Evolutionary conservation across 1,140 invertebrate species (phyloP).

Genomic region (Drosophila carrolli): DNA sequence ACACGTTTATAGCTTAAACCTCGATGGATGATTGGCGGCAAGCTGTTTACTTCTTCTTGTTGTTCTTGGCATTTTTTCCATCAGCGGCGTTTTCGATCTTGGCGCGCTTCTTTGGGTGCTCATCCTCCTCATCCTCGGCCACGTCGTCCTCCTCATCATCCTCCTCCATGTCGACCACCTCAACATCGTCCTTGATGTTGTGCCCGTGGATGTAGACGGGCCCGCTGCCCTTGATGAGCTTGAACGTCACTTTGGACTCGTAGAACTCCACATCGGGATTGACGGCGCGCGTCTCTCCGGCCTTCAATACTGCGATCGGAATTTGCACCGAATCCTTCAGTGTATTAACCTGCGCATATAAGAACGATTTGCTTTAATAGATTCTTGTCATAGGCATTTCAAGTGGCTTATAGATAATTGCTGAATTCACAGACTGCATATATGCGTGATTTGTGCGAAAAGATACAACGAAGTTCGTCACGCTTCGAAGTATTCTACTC

Average conservation of each 20-base stretch:
- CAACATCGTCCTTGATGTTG: slow-evolving; percentile 89
- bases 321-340: slow-evolving; percentile 92
- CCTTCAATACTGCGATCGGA: slow-evolving; percentile 91
- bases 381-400: slow-evolving; percentile 4
- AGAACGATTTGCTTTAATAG: slow-evolving; percentile 12
- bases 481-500: neutral
- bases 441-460: too few relatives aligned
- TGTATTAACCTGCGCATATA: slow-evolving; percentile 89
- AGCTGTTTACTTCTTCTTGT: slow-evolving; percentile 84
- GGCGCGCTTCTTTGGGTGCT: slow-evolving; percentile 88
- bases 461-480: neutral
- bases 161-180: slow-evolving; percentile 91
- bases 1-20: slow-evolving; percentile 66
- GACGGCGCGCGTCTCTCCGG: slow-evolving; percentile 90
- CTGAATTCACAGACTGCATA: too few relatives aligned
- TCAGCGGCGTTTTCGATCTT: slow-evolving; percentile 88
- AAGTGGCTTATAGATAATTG: slow-evolving; percentile 19
- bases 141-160: slow-evolving; percentile 90
- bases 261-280: slow-evolving; percentile 93
- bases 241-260: slow-evolving; percentile 93
- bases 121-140: slow-evolving; percentile 87
- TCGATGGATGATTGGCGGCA: slow-evolving; percentile 37
- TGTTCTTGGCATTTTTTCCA: slow-evolving; percentile 86
- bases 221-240: slow-evolving; percentile 89
- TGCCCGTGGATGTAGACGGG: slow-evolving; percentile 94